Evolutionary conservation across 2,797 vertebrate genomes (phyloP).

Genomic region (Nasua narica): DNA sequence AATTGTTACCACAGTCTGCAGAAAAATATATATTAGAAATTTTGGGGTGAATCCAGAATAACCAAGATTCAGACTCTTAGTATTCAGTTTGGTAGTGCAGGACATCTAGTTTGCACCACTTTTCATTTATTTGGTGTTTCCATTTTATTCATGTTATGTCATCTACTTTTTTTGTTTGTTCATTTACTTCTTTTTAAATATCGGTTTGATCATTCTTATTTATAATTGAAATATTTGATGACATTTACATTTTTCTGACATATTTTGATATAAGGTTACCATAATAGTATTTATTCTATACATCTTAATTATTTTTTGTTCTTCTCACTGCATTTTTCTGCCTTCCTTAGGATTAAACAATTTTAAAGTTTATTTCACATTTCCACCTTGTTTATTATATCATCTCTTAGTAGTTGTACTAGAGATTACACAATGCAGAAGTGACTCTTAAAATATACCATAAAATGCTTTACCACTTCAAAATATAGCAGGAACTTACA

Average conservation of each 20-base stretch:
- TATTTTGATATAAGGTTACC: neutral
- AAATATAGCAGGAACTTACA: neutral
- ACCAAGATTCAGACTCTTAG: neutral
- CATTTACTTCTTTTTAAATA: neutral
- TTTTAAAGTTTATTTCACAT: neutral
- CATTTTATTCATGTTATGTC: neutral
- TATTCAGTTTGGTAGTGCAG: neutral
- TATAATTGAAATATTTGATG: neutral
- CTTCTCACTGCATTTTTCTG: neutral
- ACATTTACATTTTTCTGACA: neutral
- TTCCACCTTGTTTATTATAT: neutral
- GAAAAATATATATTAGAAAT: neutral
- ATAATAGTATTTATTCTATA: neutral
- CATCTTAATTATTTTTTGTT: neutral
- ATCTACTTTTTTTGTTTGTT: neutral
- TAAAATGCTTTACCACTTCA: neutral
- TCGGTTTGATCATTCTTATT: neutral
- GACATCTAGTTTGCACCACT: neutral
- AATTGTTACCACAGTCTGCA: neutral
- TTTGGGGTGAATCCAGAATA: neutral
- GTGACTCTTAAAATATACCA: neutral
- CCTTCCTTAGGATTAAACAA: neutral
- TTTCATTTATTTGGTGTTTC: neutral
- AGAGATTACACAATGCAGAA: neutral
- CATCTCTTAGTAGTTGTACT: neutral